Conservation (phyloP, 2,888 invertebrate genomes). For the Ennomos quercinarius region DNA sequence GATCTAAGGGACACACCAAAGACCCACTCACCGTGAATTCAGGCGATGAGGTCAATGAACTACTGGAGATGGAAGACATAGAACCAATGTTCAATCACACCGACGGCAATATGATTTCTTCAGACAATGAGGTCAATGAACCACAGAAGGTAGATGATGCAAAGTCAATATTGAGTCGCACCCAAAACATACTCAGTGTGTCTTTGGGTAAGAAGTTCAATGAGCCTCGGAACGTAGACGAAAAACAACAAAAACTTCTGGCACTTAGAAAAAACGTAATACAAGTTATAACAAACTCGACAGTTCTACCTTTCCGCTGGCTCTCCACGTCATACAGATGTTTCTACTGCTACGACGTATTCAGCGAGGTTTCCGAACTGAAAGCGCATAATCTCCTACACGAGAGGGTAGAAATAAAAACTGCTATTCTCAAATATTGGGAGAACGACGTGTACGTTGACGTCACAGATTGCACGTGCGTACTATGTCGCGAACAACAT, state of each 20-base stretch:
- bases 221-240: neutral
- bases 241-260: slow-evolving; percentile 5
- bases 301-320: slow-evolving; percentile 54
- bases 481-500: slow-evolving; percentile 34
- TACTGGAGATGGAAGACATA: too few species aligned
- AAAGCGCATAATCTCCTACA: slow-evolving; percentile 44
- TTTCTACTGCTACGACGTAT: slow-evolving; percentile 55
- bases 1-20: slow-evolving; percentile 13
- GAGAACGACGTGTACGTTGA: slow-evolving; percentile 47
- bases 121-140: too few species aligned
- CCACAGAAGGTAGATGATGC: too few species aligned
- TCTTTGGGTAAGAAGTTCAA: too few species aligned
- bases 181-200: too few species aligned
- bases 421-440: slow-evolving; percentile 43
- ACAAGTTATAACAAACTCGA: slow-evolving; percentile 51
- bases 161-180: too few species aligned
- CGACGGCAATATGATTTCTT: too few species aligned
- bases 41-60: slow-evolving; percentile 7
- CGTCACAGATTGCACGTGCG: slow-evolving; percentile 45
- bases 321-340: slow-evolving; percentile 49
- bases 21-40: slow-evolving; percentile 32
- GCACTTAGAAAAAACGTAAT: slow-evolving; percentile 52
- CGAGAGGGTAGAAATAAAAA: slow-evolving; percentile 35
- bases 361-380: slow-evolving; percentile 44
- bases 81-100: too few species aligned